These are phyloP conservation scores for Thalassoma bifasciatum DNA, from an alignment of 2,113 vertebrate genomes.

Conservation along the genomic window DNA sequence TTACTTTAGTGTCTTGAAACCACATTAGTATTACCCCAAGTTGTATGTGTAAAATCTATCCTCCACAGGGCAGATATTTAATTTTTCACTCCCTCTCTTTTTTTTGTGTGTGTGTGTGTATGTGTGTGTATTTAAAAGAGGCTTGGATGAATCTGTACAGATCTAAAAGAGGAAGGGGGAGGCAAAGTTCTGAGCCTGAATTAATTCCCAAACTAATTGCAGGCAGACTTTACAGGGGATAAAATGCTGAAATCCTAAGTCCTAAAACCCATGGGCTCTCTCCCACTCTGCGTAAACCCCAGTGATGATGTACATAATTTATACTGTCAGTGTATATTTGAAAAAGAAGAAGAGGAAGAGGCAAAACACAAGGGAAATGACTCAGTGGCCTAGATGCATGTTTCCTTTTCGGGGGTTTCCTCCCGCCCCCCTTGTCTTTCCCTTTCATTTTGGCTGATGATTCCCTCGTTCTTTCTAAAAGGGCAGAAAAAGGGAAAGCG, in stretches of 20 bases:
- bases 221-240: slow-evolving; percentile 72
- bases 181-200: slow-evolving; percentile 66
- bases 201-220: slow-evolving; percentile 81
- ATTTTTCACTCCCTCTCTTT: background rate
- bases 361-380: slow-evolving; percentile 74
- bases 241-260: slow-evolving; percentile 74
- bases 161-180: slow-evolving; percentile 61
- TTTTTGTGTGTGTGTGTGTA: background rate
- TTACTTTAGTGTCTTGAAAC: background rate
- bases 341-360: slow-evolving; percentile 59
- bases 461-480: slow-evolving; percentile 12
- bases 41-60: slow-evolving; percentile 23
- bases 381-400: slow-evolving; percentile 78
- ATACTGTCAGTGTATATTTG: slow-evolving; percentile 75
- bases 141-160: slow-evolving; percentile 57
- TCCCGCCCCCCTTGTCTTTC: slow-evolving; percentile 43
- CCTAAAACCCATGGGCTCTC: slow-evolving; percentile 61
- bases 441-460: slow-evolving; percentile 45
- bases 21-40: slow-evolving; percentile 3
- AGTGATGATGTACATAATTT: slow-evolving; percentile 80
- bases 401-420: slow-evolving; percentile 73
- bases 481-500: background rate
- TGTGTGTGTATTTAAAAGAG: slow-evolving; percentile 19
- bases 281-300: slow-evolving; percentile 65
- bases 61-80: slow-evolving; percentile 18